These are phyloP conservation scores for Cyaniris semiargus DNA, from an alignment of 2,888 invertebrate genomes.

Conservation along the genomic window DNA sequence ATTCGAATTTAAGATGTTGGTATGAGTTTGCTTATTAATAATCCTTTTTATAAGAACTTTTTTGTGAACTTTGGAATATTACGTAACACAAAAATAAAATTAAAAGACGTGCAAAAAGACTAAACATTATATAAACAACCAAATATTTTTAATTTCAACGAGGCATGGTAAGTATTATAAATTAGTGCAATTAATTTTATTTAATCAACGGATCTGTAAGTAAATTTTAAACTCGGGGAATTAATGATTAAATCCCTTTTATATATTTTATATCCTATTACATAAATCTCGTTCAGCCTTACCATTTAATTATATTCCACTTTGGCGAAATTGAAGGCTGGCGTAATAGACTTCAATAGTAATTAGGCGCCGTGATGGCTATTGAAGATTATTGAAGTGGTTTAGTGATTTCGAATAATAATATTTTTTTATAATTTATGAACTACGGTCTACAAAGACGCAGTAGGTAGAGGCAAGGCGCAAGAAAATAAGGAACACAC, in stretches of 20 bases:
- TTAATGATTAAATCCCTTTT: neutral
- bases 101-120: too few species aligned
- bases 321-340: conserved; percentile 1
- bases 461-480: neutral
- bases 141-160: neutral
- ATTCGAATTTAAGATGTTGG: too few species aligned
- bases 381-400: neutral
- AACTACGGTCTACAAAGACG: neutral
- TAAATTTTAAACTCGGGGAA: neutral
- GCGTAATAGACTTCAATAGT: conserved; percentile 1
- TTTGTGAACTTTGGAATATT: too few species aligned
- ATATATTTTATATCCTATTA: neutral
- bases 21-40: too few species aligned
- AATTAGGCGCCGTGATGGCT: neutral
- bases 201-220: neutral
- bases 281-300: neutral
- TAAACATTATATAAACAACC: too few species aligned
- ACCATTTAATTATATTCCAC: neutral
- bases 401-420: neutral
- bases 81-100: too few species aligned
- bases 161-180: neutral
- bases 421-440: neutral
- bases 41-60: too few species aligned
- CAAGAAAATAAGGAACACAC: too few species aligned
- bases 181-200: neutral